Evolutionary conservation across 2,113 vertebrate genomes (phyloP).

Genomic region (Tricholaema leucomelas): DNA sequence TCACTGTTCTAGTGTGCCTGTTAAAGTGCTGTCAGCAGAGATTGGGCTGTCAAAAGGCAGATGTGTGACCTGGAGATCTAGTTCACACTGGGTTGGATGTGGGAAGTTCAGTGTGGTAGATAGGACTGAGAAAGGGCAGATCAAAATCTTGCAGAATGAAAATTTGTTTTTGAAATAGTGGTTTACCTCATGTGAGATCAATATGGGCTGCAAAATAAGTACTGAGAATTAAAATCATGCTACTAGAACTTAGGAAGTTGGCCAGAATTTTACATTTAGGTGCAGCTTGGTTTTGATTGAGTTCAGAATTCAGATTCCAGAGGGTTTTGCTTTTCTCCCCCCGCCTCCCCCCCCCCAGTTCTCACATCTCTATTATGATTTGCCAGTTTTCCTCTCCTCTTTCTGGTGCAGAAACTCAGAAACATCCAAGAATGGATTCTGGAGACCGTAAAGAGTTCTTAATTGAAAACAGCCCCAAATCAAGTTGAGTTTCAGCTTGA

Average conservation of each 20-base stretch:
- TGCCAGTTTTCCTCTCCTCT: slow-evolving; percentile 20
- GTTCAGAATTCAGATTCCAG: neutral
- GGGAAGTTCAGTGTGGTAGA: neutral
- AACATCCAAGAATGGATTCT: slow-evolving; percentile 19
- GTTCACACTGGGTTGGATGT: accelerated
- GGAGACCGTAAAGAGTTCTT: slow-evolving; percentile 24
- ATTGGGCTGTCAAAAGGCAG: neutral
- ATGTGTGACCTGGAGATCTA: neutral
- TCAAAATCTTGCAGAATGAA: neutral
- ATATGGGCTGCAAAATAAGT: neutral
- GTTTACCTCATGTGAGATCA: neutral
- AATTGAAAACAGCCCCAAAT: slow-evolving; percentile 41
- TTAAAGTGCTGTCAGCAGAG: accelerated
- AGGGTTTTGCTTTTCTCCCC: neutral
- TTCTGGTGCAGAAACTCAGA: slow-evolving; percentile 13
- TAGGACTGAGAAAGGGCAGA: neutral
- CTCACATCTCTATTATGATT: neutral
- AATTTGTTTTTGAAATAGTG: neutral
- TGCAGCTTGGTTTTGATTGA: slow-evolving; percentile 17
- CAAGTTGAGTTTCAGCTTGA: neutral
- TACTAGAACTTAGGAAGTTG: neutral
- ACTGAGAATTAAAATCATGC: neutral
- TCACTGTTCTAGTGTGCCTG: neutral
- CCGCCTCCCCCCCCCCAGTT: neutral
- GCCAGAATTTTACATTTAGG: neutral